A percentile compares a stretch with the other conserved stretches of the same genome.
Conservation (phyloP, 2,113 vertebrate species). For the Gobius niger region DNA sequence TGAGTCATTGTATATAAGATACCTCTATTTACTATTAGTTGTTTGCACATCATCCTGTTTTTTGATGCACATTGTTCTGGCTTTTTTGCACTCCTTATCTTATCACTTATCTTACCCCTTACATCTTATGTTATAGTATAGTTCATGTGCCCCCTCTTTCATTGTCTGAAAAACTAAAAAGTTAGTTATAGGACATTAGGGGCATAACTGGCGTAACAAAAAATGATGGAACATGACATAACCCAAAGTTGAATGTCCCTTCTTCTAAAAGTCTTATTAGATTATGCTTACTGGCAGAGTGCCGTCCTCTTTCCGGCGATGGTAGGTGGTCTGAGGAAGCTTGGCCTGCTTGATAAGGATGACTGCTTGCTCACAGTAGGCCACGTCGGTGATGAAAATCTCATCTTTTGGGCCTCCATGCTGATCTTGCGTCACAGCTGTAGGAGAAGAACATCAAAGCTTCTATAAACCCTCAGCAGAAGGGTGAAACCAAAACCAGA, state of each 20-base stretch:
- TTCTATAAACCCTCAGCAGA: not conserved
- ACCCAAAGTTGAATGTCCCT: not conserved
- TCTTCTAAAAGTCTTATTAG: not conserved
- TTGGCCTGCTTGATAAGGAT: constrained; percentile 78
- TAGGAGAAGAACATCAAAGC: constrained; percentile 12
- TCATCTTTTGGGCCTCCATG: constrained; percentile 69
- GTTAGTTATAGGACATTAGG: too few species aligned
- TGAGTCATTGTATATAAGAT: too few species aligned
- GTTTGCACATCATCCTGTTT: too few species aligned
- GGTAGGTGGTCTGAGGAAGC: constrained; percentile 57
- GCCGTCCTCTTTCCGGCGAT: constrained; percentile 73
- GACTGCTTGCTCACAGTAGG: constrained; percentile 87
- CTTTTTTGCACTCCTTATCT: too few species aligned
- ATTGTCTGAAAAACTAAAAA: too few species aligned
- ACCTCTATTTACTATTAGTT: too few species aligned
- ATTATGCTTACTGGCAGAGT: constrained; percentile 78
- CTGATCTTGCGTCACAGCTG: constrained; percentile 51
- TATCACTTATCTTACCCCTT: too few species aligned
- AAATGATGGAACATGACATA: not conserved
- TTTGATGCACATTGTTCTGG: too few species aligned
- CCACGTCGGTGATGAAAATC: constrained; percentile 81
- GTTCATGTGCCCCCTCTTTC: too few species aligned
- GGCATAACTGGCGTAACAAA: too few species aligned
- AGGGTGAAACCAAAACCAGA: not conserved
- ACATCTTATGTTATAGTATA: too few species aligned